A percentile compares a stretch with the other conserved stretches of the same genome.
These are phyloP conservation scores for Drosophila ananassae DNA, from an alignment of 1,140 invertebrate genomes.

Conservation along the genomic window DNA sequence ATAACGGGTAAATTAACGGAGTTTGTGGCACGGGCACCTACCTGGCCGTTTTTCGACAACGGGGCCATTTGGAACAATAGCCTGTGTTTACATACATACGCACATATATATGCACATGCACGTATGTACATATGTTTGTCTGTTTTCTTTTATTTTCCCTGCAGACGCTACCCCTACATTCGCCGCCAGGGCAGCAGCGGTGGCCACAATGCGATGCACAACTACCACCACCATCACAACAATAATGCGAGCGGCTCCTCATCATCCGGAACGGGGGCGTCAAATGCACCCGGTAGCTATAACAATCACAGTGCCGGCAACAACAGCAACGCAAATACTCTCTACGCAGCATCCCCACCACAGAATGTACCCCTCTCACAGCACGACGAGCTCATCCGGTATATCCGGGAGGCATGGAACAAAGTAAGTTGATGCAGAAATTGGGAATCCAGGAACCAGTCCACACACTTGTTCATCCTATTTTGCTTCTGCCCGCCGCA, in stretches of 20 bases:
- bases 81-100: conserved; percentile 31
- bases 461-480: not conserved
- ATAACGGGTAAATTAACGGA: conserved; percentile 66
- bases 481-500: conserved; percentile 16
- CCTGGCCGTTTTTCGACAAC: not conserved
- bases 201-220: conserved; percentile 57
- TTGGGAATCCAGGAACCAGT: not conserved
- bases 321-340: conserved; percentile 39
- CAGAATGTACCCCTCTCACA: conserved; percentile 72
- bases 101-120: conserved; percentile 27
- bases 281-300: conserved; percentile 58
- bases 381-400: conserved; percentile 80
- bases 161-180: conserved; percentile 74
- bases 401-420: conserved; percentile 80
- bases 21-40: not conserved
- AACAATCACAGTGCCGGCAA: conserved; percentile 68
- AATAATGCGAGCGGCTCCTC: conserved; percentile 44
- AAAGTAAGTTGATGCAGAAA: conserved; percentile 55
- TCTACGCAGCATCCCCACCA: conserved; percentile 40
- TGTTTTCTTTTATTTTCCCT: conserved; percentile 25
- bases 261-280: conserved; percentile 46
- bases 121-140: conserved; percentile 19
- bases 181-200: conserved; percentile 66
- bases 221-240: conserved; percentile 67
- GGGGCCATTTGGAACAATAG: conserved; percentile 16